phyloP scores from a whole-genome alignment of 2,797 vertebrate species.

The Characodon lateralis region DNA sequence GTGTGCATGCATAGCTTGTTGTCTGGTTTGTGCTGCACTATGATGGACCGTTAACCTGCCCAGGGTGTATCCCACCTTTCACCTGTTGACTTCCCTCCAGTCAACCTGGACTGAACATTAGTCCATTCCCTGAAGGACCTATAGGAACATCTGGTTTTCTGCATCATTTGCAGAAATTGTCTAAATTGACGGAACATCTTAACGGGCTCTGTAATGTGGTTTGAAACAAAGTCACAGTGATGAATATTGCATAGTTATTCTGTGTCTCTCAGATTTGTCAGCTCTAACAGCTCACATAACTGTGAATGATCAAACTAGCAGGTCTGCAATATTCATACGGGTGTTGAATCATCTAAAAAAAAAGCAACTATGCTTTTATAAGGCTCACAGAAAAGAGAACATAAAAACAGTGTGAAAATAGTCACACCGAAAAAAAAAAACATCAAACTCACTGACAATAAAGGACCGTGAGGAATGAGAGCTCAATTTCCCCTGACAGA shows the following conservation, averaged over 20 bases:
- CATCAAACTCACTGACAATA: slow-evolving; percentile 43
- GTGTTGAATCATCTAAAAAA: slow-evolving; percentile 14
- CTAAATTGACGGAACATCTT: neutral
- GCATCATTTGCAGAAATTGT: neutral
- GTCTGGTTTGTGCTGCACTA: too few species aligned
- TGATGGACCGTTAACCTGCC: too few species aligned
- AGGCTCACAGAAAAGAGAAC: slow-evolving; percentile 23
- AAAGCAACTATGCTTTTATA: slow-evolving; percentile 2
- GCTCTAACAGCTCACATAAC: neutral
- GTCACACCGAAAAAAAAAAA: slow-evolving; percentile 30
- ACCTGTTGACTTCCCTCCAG: too few species aligned
- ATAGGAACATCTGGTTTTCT: neutral
- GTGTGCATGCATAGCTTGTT: neutral
- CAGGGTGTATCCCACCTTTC: too few species aligned
- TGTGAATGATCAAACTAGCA: neutral
- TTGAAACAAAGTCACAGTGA: neutral
- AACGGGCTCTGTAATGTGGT: neutral
- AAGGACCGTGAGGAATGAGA: slow-evolving; percentile 21
- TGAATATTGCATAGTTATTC: neutral
- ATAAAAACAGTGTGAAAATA: slow-evolving; percentile 30
- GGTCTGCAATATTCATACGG: slow-evolving; percentile 1
- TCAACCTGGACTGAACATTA: too few species aligned
- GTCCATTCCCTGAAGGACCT: neutral
- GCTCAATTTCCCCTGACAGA: slow-evolving; percentile 27
- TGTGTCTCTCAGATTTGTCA: neutral